These are phyloP conservation scores for honey bee (Apis mellifera) DNA, from an alignment of 1,140 invertebrate species.

Conservation along the genomic window DNA sequence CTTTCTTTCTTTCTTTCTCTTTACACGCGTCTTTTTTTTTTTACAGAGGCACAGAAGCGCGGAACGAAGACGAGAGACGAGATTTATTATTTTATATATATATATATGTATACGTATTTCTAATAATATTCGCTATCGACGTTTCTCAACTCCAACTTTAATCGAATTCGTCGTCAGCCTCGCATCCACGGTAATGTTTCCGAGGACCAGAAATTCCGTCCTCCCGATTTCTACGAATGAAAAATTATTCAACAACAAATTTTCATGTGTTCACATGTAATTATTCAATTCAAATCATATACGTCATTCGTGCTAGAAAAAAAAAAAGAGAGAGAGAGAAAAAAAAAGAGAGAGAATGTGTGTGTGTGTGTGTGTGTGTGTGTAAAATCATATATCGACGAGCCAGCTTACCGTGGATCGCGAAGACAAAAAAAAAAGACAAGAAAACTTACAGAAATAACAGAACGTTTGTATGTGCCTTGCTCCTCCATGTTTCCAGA, in stretches of 20 bases:
- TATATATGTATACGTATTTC: neutral
- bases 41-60: constrained; percentile 3
- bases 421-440: constrained; percentile 7
- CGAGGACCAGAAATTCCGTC: neutral
- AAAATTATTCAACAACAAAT: neutral
- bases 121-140: constrained; percentile 18
- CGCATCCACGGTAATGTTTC: constrained; percentile 5
- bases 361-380: too few relatives aligned
- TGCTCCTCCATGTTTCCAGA: constrained; percentile 62
- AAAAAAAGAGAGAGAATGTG: neutral
- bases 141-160: constrained; percentile 25
- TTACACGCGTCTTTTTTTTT: neutral
- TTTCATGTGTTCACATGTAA: neutral
- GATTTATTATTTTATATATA: too few relatives aligned
- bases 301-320: neutral
- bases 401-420: constrained; percentile 3
- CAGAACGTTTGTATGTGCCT: constrained; percentile 51
- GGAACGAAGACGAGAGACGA: constrained; percentile 19
- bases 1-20: too few relatives aligned
- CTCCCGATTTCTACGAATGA: neutral
- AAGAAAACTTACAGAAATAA: constrained; percentile 43
- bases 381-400: neutral
- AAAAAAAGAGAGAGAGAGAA: neutral
- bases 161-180: constrained; percentile 33
- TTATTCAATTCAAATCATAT: neutral